These are phyloP conservation scores for Malacoraja senta DNA, from an alignment of 2,797 vertebrate genomes.

Conservation along the genomic window DNA sequence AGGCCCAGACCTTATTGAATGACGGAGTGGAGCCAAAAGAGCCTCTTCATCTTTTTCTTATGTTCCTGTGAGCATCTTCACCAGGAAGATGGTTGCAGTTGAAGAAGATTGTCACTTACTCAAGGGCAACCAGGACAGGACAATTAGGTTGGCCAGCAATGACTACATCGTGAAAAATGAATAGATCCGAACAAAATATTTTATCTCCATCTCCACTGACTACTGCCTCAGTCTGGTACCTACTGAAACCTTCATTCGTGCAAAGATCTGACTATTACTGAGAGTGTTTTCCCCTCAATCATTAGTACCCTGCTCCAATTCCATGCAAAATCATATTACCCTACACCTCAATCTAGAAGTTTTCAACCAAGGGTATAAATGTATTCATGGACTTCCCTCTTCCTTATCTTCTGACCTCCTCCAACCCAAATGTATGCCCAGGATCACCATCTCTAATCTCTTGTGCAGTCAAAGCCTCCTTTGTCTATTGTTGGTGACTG, in stretches of 20 bases:
- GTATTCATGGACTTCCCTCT: not conserved
- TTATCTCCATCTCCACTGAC: not conserved
- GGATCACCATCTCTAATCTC: not conserved
- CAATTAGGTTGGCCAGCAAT: too few species aligned
- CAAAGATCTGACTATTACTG: not conserved
- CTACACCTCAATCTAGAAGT: not conserved
- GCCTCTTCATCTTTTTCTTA: too few species aligned
- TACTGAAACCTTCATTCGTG: not conserved
- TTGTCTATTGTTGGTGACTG: not conserved
- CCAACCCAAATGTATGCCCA: not conserved
- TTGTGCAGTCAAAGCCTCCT: not conserved
- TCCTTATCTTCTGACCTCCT: not conserved
- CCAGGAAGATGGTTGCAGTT: too few species aligned
- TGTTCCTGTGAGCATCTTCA: too few species aligned
- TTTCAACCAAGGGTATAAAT: not conserved
- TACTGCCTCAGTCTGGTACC: not conserved
- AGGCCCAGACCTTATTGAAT: too few species aligned
- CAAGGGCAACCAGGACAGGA: too few species aligned
- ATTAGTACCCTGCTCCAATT: not conserved
- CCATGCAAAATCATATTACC: too few species aligned
- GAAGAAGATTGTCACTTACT: too few species aligned
- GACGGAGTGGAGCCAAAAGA: too few species aligned
- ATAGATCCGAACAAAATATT: too few species aligned
- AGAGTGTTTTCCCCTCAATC: not conserved
- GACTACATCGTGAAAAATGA: too few species aligned